phyloP scores from a whole-genome alignment of 2,888 invertebrate species.

The Drosophila meridionalis region DNA sequence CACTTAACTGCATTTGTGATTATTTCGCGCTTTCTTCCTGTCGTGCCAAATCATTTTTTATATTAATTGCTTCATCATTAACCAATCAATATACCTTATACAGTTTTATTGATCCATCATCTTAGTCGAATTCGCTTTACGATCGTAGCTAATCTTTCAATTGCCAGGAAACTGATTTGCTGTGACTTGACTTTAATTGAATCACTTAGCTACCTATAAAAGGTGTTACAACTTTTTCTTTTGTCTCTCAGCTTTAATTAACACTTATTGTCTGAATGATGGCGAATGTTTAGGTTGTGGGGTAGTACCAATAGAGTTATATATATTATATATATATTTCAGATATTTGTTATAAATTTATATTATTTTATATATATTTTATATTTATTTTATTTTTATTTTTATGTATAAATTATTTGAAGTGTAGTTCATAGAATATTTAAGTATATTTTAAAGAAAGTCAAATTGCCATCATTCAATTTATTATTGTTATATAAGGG shows the following conservation, averaged over 20 bases:
- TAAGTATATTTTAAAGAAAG: too few species aligned
- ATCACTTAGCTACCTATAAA: not conserved
- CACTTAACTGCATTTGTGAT: not conserved
- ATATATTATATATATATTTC: not conserved
- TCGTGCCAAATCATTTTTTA: conserved; percentile 21
- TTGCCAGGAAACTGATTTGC: not conserved
- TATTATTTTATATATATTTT: not conserved
- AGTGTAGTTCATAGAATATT: too few species aligned
- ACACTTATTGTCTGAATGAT: not conserved
- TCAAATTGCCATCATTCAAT: too few species aligned
- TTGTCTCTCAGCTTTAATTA: conserved; percentile 1
- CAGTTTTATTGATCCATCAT: conserved; percentile 5
- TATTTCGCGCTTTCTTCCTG: conserved; percentile 3
- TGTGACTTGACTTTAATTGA: not conserved
- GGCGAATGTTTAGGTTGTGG: too few species aligned
- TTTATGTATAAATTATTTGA: too few species aligned
- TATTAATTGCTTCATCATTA: conserved; percentile 25
- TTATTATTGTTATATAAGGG: too few species aligned
- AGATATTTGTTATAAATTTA: not conserved
- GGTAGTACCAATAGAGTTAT: not conserved
- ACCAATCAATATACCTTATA: conserved; percentile 15
- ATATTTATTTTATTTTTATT: too few species aligned
- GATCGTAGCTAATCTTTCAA: conserved; percentile 3
- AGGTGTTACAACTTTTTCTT: conserved; percentile 1
- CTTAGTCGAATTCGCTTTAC: not conserved